Percentiles rank a stretch among this genome's conserved stretches.
These are phyloP conservation scores for Brachionus angularis DNA, from an alignment of 1,140 invertebrate species.

Conservation along the genomic window DNA sequence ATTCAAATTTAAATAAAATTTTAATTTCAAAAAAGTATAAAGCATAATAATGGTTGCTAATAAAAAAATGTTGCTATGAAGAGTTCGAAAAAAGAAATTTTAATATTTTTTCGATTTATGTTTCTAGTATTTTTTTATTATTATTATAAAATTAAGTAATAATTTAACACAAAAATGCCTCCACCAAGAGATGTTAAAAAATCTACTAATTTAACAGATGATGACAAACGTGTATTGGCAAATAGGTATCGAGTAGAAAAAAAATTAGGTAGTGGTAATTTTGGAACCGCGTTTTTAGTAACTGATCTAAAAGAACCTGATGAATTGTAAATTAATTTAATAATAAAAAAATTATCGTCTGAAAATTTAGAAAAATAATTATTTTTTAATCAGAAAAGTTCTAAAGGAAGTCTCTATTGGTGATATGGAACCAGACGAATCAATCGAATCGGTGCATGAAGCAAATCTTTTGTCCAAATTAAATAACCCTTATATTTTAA, in stretches of 20 bases:
- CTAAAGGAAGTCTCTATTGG: constrained; percentile 57
- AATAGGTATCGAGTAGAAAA: constrained; percentile 53
- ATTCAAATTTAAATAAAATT: too few species aligned
- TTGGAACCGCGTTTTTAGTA: constrained; percentile 56
- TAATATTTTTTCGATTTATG: too few species aligned
- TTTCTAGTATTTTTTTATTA: too few species aligned
- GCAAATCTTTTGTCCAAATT: constrained; percentile 53
- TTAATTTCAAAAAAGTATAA: too few species aligned
- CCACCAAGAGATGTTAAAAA: constrained; percentile 33
- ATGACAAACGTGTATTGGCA: constrained; percentile 20
- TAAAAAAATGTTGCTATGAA: too few species aligned
- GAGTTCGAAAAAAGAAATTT: too few species aligned
- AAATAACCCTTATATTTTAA: constrained; percentile 54
- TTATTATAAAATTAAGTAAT: too few species aligned
- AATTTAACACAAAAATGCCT: constrained; percentile 24
- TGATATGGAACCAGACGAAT: constrained; percentile 56
- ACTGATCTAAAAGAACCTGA: constrained; percentile 50
- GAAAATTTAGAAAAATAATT: neutral
- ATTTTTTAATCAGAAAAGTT: constrained; percentile 49
- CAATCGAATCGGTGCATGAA: constrained; percentile 55
- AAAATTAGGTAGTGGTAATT: constrained; percentile 58
- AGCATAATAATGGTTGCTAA: too few species aligned
- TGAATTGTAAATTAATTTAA: constrained; percentile 43
- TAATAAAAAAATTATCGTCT: neutral
- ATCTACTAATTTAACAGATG: neutral